Evolutionary conservation across 2,113 vertebrate genomes (phyloP), one percentile per base, ranked within the genome.

Genomic region (Labeo catla): DNA sequence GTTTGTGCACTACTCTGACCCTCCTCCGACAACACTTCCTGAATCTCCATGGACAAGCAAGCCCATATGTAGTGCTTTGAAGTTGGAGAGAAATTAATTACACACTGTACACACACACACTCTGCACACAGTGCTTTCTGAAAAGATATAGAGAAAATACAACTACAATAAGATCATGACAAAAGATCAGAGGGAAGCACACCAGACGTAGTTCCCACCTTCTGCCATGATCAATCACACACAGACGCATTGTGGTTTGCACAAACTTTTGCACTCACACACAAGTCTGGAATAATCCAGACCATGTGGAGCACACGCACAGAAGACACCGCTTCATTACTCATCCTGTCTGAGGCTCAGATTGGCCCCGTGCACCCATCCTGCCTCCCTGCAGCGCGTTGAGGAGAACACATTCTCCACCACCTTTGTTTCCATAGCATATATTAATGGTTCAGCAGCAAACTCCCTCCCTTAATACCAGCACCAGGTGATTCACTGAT

Each of bases 81-180:
- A 87, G 88, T 79, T 61, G 36, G 47, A 79, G 76, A 73, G 54
- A 85, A 84, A 84, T 85, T 84, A 87, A 87, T 87, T 85, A 83
- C 77, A 76, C 52, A 86, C 63, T 39, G 39, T 39, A 81, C 43
- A 74, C 43, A 73, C 77, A 47, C 23, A 65, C 34, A 72, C 15
- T 4, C 13, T 43, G 36, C 50, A 74, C n/a, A 76, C 34, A 84
- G 8, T 0, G 59, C 54, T 47, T 34, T 9, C 54, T 36, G 15
- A 49, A 23, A 23, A 59, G 50, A 73, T 36, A 74, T 16, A 49
- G 16, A 80, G 13, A 43, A 54, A 52, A 54, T 52, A 59, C 8
- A 50, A 70, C 47, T 21, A 66, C 45, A 82, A 47, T 47, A 28
- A 78, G n/a, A 57, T 34, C 49, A 16, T 4, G 16, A 59, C 28